A percentile compares a stretch with the other conserved stretches of the same genome.
phyloP scores from a whole-genome alignment of 1,140 invertebrate genomes.

The Zophobas atratus region DNA sequence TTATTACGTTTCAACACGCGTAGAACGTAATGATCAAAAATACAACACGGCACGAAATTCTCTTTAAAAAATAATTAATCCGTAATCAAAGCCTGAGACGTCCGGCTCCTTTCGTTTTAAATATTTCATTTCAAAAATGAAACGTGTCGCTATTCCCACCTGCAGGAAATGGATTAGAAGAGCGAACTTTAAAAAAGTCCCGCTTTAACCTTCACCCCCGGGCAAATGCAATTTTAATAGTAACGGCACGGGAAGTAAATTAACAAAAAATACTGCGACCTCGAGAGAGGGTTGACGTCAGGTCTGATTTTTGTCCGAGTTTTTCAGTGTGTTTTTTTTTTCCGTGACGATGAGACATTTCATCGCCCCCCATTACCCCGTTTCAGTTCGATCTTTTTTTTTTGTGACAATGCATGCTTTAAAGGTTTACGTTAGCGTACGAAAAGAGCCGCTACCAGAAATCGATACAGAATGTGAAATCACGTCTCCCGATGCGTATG shows the following conservation, averaged over 20 bases:
- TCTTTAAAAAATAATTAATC: background rate
- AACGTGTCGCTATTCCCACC: background rate
- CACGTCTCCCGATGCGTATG: constrained; percentile 9
- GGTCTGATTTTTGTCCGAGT: constrained; percentile 3
- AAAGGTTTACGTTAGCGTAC: constrained; percentile 5
- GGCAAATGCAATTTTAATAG: constrained; percentile 38
- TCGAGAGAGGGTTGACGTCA: constrained; percentile 9
- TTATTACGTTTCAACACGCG: no score
- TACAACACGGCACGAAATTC: no score
- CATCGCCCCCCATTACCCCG: background rate
- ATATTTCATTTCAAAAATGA: constrained; percentile 10
- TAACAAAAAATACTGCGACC: constrained; percentile 28
- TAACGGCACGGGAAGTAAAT: constrained; percentile 15
- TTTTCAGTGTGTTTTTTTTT: constrained; percentile 2
- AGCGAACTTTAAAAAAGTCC: constrained; percentile 24
- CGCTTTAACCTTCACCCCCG: constrained; percentile 4
- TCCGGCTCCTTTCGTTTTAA: background rate
- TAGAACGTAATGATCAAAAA: no score
- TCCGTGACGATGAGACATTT: background rate
- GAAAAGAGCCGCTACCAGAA: background rate
- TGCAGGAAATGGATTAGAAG: constrained; percentile 15
- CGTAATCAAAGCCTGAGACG: background rate
- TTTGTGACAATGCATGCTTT: constrained; percentile 11
- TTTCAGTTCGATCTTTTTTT: background rate
- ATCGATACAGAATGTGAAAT: constrained; percentile 17